Conservation (phyloP, 2,113 vertebrate species). For the Leptodactylus fuscus region DNA sequence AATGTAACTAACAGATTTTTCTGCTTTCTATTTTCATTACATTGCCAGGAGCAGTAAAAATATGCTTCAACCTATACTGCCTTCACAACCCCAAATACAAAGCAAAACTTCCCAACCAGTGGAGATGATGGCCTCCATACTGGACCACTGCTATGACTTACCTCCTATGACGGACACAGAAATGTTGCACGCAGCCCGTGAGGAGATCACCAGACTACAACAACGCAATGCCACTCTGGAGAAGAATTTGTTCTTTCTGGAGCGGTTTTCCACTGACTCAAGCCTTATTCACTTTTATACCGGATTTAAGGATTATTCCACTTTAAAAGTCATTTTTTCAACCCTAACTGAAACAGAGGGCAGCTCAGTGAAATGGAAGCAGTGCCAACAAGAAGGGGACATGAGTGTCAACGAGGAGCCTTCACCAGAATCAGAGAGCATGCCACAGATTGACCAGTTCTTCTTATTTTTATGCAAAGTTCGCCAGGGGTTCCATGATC, state of each 20-base stretch:
- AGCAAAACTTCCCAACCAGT: neutral
- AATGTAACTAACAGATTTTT: too few species aligned
- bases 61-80: slow-evolving; percentile 49
- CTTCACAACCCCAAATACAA: slow-evolving; percentile 24
- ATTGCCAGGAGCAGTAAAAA: slow-evolving; percentile 16
- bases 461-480: slow-evolving; percentile 57
- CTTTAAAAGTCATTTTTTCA: slow-evolving; percentile 40
- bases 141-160: slow-evolving; percentile 54
- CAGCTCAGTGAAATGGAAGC: slow-evolving; percentile 42
- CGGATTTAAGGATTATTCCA: slow-evolving; percentile 50
- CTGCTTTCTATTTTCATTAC: neutral
- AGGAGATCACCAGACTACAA: slow-evolving; percentile 49
- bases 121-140: slow-evolving; percentile 27
- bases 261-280: slow-evolving; percentile 43
- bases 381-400: slow-evolving; percentile 40
- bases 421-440: neutral
- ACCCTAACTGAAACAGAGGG: slow-evolving; percentile 33
- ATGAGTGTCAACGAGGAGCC: neutral
- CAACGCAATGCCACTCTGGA: slow-evolving; percentile 36
- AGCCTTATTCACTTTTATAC: slow-evolving; percentile 51
- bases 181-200: slow-evolving; percentile 51
- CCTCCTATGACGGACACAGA: slow-evolving; percentile 48
- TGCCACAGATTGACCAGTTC: slow-evolving; percentile 53
- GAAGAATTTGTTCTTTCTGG: slow-evolving; percentile 37
- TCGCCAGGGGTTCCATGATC: slow-evolving; percentile 45